Evolutionary conservation across 2,888 invertebrate genomes (phyloP).

Genomic region (Frankliniella intonsa): DNA sequence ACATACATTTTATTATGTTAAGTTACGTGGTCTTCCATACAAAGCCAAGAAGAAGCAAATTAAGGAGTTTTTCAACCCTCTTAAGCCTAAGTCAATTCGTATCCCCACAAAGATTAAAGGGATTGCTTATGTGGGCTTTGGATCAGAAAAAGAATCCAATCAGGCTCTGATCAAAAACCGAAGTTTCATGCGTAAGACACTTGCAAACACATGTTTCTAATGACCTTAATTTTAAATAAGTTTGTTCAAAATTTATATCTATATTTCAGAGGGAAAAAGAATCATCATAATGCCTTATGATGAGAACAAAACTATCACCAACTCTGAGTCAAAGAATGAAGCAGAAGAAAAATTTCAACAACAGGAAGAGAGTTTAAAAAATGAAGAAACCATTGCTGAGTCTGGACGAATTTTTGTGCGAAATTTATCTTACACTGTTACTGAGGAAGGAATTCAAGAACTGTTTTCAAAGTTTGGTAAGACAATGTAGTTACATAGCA

Average conservation of each 20-base stretch:
- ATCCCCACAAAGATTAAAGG: conserved; percentile 72
- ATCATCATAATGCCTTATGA: background rate
- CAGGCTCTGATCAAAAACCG: conserved; percentile 78
- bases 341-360: conserved; percentile 54
- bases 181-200: conserved; percentile 69
- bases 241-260: conserved; percentile 30
- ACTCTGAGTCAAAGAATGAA: conserved; percentile 36
- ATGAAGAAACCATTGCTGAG: conserved; percentile 77
- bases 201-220: conserved; percentile 27
- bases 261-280: conserved; percentile 40
- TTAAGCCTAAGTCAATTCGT: conserved; percentile 72
- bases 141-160: conserved; percentile 70
- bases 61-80: conserved; percentile 76
- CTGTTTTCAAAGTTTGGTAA: conserved; percentile 81
- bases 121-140: conserved; percentile 88
- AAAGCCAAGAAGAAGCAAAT: conserved; percentile 78
- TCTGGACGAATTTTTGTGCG: conserved; percentile 90
- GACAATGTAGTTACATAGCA: conserved; percentile 30
- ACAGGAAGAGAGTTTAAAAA: conserved; percentile 59
- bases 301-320: conserved; percentile 35
- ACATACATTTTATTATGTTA: conserved; percentile 56
- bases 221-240: conserved; percentile 32
- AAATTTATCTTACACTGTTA: conserved; percentile 81
- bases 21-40: conserved; percentile 72
- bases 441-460: conserved; percentile 76